Evolutionary conservation across 2,797 vertebrate genomes (phyloP), one percentile per base, ranked within the genome.

Genomic region (Chrysocyon brachyurus): DNA sequence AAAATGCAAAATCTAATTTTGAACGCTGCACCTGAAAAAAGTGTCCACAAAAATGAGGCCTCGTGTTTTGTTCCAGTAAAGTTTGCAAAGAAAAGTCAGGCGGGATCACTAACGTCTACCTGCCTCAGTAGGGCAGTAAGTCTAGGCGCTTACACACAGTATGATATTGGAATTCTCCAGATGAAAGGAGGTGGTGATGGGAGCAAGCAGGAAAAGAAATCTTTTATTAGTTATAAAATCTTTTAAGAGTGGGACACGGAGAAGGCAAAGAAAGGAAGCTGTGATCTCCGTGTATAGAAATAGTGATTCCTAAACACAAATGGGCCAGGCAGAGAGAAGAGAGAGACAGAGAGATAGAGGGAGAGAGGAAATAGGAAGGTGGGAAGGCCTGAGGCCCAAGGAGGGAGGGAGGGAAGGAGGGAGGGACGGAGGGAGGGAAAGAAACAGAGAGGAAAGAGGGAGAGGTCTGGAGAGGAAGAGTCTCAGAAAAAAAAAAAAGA

Each of bases 31-130:
- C 15, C 12, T 83, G 19, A 81, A 97, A 46, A 46, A 46, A 46
- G 40, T 8, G 40, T 46, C 40, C 40, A 46, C 40, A 46, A 46
- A 46, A 46, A 46, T 5, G 28, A 66, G n/a, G 8, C 5, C 12
- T 24, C 33, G 90, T 78, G 28, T 90, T 97, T 94, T 78, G 73
- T 64, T 84, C 46, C 31, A 49, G 24, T 28, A 33, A 72, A 66
- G 28, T 4, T 78, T 82, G 28, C 36, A 92, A n/a, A 79, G 40
- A 75, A 36, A n/a, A 79, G 40, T 73, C 86, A 28, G n/a, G 52
- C 68, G 16, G 46, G 57, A 52, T 79, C 81, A 40, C 0, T 89
- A 15, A 36, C 73, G 57, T 31, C 26, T 12, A 17, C 82, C 57
- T 52, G 6, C 12, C 28, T 57, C 52, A 26, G 31, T 11, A 11